Evolutionary conservation across 2,888 invertebrate species (phyloP).

Genomic region (Philereme transversata): DNA sequence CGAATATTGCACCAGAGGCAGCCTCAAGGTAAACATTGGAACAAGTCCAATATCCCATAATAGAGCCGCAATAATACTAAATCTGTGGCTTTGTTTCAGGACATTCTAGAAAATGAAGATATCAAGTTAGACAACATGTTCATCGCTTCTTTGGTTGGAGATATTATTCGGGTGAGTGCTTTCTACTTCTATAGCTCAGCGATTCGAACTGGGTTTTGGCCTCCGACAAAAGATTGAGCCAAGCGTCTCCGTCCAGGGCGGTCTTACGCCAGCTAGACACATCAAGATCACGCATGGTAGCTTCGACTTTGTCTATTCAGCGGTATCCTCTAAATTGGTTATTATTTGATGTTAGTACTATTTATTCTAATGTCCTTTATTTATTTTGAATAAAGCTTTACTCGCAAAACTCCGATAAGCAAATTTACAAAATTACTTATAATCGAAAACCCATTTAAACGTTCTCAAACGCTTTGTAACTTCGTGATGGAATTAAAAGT

Average conservation of each 20-base stretch:
- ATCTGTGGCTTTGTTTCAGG: conserved; percentile 75
- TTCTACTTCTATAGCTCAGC: no score
- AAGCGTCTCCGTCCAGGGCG: no score
- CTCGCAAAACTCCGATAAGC: neutral
- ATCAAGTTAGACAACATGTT: conserved; percentile 98
- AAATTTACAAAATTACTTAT: conserved; percentile 5
- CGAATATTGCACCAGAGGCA: conserved; percentile 95
- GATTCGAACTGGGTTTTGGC: no score
- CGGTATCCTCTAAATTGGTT: no score
- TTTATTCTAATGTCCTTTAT: no score
- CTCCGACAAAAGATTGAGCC: no score
- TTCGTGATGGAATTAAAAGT: conserved; percentile 18
- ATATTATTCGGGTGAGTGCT: conserved; percentile 93
- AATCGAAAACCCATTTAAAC: conserved; percentile 21
- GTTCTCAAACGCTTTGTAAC: conserved; percentile 13
- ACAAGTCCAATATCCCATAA: conserved; percentile 13
- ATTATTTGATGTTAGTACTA: no score
- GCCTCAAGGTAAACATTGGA: conserved; percentile 88
- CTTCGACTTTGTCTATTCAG: no score
- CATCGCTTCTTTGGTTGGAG: conserved; percentile 96
- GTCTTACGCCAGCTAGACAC: no score
- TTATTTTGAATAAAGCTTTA: conserved; percentile 6
- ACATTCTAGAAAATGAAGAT: conserved; percentile 97
- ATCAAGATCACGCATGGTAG: no score
- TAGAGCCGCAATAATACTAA: conserved; percentile 6